Evolutionary conservation across 2,113 vertebrate species (phyloP).

Genomic region (Martes martes): DNA sequence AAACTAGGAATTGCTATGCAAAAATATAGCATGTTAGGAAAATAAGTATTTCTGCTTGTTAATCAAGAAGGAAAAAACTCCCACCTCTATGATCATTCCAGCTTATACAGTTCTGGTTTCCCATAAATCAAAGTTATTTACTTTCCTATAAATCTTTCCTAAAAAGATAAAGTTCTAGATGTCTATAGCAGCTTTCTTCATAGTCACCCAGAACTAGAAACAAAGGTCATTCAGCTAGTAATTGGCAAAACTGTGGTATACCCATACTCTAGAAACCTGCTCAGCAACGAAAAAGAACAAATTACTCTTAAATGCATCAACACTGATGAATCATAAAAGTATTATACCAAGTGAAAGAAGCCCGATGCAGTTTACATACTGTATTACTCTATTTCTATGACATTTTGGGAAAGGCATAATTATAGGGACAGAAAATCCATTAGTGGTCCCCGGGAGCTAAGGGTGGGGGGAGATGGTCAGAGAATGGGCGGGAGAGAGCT

Average conservation of each 20-base stretch:
- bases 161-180: slow-evolving; percentile 20
- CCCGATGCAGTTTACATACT: neutral
- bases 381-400: neutral
- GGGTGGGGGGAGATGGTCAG: neutral
- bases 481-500: neutral
- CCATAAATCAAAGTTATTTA: neutral
- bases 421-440: neutral
- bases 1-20: neutral
- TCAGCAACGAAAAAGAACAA: neutral
- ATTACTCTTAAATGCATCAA: neutral
- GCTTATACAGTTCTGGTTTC: neutral
- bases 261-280: neutral
- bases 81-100: neutral
- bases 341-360: neutral
- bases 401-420: neutral
- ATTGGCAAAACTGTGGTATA: neutral
- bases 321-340: neutral
- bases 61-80: neutral
- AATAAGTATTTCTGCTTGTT: neutral
- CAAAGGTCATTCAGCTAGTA: neutral
- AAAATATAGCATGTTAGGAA: neutral
- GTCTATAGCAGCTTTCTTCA: neutral
- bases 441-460: neutral
- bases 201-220: slow-evolving; percentile 2
- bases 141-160: slow-evolving; percentile 70